phyloP scores from a whole-genome alignment of 2,888 invertebrate species.

The Dermolepida albohirtum region DNA sequence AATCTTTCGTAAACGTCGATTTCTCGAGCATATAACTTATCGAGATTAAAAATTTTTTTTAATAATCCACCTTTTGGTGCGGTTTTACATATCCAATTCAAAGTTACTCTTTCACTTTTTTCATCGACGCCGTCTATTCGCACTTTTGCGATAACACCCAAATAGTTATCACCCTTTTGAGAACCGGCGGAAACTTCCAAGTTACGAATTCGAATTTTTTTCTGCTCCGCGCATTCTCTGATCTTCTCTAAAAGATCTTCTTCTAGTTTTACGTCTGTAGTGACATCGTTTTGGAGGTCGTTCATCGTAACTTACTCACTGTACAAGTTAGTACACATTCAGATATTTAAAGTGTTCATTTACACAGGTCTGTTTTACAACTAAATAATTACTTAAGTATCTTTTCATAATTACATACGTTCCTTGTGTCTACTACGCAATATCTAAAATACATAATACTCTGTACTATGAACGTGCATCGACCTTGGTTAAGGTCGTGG shows the following conservation, averaged over 20 bases:
- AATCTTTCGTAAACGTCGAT: slow-evolving; percentile 53
- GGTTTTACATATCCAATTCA: slow-evolving; percentile 55
- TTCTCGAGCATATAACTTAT: slow-evolving; percentile 52
- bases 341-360: too few relatives aligned
- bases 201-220: neutral
- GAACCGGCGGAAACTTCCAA: slow-evolving; percentile 13
- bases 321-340: too few relatives aligned
- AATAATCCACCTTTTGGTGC: slow-evolving; percentile 49
- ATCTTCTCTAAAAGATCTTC: slow-evolving; percentile 7
- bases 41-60: slow-evolving; percentile 49
- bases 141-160: slow-evolving; percentile 49
- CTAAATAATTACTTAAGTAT: too few relatives aligned
- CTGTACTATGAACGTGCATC: too few relatives aligned
- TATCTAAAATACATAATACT: too few relatives aligned
- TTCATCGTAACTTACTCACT: too few relatives aligned
- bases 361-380: too few relatives aligned
- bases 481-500: too few relatives aligned
- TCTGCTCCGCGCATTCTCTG: slow-evolving; percentile 40
- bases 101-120: slow-evolving; percentile 37
- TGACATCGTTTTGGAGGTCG: too few relatives aligned
- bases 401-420: too few relatives aligned
- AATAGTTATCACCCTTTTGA: slow-evolving; percentile 43
- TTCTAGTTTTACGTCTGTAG: neutral
- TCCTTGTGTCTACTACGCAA: too few relatives aligned
- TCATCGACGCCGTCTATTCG: slow-evolving; percentile 41